Evolutionary conservation across 2,888 invertebrate species (phyloP), one percentile per base, ranked within the genome.

Genomic region (Hydrotaea cyrtoneurina): DNA sequence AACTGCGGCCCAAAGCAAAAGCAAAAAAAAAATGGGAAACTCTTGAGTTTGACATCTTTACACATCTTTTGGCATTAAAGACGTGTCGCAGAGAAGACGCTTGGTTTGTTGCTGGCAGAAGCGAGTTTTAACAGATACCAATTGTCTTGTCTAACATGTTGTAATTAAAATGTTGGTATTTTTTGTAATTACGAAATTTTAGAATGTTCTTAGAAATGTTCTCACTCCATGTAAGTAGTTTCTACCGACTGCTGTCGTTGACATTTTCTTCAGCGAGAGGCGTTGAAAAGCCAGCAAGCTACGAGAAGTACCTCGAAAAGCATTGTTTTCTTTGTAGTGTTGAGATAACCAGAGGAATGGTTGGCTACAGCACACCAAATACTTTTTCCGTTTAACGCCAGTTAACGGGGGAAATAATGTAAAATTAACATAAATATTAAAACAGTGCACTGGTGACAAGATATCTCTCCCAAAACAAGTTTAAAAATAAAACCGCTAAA

Each of bases 161-260:
- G 77, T 74, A 85, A 85, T 80, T 85, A 77, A 82, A 82, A 77
- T 46, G 46, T 85, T 75, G 77, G 69, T 71, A 85, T 69, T 23
- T 53, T 80, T 76, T 82, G 39, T 73, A 79, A 76, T 77, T 77
- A 69, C 57, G 72, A 72, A 75, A 78, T 83, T 80, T 78, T 74
- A 64, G 74, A 76, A 80, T 43, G n/a, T 69, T 69, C 17, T 8
- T 5, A 8, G 15, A 69, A 46, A 55, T 55, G 23, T 59, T 26
- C 26, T 21, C 17, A 21, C 55, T 53, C n/a, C 53, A 3, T 53
- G 5, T 8, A 53, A 11, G 39, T 31, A 55, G 23, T 21, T 21
- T 55, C 21, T 55, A 4, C n/a, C 13, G 53, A n/a, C n/a, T n/a
- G 53, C 3, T 53, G 53, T n/a, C 53, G 17, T n/a, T 53, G 53